A percentile compares a stretch with the other conserved stretches of the same genome.
Evolutionary conservation across 2,113 vertebrate species (phyloP).

Genomic region (Phrynosoma platyrhinos): DNA sequence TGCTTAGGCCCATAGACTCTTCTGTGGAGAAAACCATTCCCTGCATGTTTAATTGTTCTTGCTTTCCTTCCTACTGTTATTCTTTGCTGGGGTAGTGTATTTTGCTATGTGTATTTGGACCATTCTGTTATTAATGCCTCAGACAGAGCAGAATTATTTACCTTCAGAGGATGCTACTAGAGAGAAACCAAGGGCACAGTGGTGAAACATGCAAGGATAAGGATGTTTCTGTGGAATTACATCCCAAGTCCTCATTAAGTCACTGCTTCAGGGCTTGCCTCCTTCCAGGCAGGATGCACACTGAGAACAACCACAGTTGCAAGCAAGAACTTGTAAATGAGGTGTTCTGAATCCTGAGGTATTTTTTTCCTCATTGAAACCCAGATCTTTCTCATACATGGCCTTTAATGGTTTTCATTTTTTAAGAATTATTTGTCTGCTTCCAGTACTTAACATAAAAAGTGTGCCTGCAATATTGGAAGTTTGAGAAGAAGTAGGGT

Average conservation of each 20-base stretch:
- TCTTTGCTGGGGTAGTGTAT: background rate
- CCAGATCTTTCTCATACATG: background rate
- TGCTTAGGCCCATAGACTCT: no score
- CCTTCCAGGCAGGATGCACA: background rate
- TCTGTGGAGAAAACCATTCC: background rate
- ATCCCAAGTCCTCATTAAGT: background rate
- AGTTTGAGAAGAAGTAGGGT: background rate
- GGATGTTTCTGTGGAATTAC: background rate
- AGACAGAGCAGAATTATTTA: background rate
- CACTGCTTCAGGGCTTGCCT: background rate
- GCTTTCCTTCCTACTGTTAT: background rate
- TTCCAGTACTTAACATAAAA: background rate
- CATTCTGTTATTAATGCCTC: background rate
- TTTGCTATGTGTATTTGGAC: background rate
- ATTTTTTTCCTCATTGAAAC: background rate
- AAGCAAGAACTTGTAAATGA: no score
- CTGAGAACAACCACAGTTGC: background rate
- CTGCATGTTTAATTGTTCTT: background rate
- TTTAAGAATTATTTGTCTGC: no score
- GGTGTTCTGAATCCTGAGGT: background rate
- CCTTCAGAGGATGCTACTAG: background rate
- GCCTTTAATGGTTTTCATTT: background rate
- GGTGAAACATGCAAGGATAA: background rate
- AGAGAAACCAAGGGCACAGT: background rate
- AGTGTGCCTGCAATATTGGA: background rate